Evolutionary conservation across 2,113 vertebrate genomes (phyloP).

Genomic region (Prionailurus bengalensis): DNA sequence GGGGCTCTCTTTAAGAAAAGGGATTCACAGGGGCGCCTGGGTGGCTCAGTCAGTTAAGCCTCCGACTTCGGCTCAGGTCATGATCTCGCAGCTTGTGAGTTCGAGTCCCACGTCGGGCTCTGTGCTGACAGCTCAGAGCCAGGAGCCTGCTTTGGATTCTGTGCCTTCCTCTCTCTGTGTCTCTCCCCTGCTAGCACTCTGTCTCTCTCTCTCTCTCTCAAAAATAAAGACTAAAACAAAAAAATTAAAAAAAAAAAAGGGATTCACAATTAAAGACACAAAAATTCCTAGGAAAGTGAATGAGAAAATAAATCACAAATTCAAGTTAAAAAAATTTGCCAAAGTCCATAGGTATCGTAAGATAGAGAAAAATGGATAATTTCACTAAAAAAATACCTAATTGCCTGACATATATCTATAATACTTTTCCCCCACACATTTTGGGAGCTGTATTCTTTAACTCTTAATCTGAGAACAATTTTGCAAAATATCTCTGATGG

Average conservation of each 20-base stretch:
- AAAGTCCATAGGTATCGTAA: neutral
- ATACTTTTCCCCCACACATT: neutral
- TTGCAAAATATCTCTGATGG: neutral
- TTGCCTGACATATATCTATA: neutral
- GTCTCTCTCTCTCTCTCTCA: no score
- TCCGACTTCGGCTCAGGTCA: no score
- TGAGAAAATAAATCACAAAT: neutral
- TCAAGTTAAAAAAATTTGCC: neutral
- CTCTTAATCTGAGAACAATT: neutral
- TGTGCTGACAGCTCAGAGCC: no score
- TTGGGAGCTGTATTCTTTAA: neutral
- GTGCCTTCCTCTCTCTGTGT: no score
- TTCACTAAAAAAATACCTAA: neutral
- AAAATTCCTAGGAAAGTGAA: neutral
- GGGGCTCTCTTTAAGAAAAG: neutral
- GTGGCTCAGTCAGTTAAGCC: no score
- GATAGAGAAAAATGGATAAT: neutral
- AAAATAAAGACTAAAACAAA: no score
- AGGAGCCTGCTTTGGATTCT: no score
- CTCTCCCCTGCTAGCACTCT: no score
- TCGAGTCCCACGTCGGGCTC: no score
- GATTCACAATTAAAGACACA: neutral
- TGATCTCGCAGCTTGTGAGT: no score
- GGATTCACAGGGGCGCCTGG: no score
- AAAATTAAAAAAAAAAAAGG: neutral